phyloP scores from a whole-genome alignment of 2,113 vertebrate genomes.

The Mustelus asterias region DNA sequence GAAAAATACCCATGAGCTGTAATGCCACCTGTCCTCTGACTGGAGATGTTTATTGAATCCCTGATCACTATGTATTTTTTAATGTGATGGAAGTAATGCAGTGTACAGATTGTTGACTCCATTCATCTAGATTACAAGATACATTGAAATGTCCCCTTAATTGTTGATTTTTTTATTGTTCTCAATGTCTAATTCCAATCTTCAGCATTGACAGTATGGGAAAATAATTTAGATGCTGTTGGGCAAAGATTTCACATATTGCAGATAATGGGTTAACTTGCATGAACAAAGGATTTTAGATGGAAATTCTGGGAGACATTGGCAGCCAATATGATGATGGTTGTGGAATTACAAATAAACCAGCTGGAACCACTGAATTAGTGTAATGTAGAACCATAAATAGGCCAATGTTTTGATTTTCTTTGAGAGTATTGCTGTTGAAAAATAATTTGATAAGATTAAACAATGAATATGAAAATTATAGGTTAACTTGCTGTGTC shows the following conservation, averaged over 20 bases:
- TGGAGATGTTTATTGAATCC: background rate
- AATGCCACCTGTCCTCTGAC: background rate
- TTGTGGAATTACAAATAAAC: background rate
- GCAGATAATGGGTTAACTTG: background rate
- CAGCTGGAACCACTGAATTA: background rate
- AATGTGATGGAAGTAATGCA: background rate
- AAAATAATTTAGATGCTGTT: background rate
- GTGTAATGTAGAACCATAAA: background rate
- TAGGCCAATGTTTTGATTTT: too few relatives aligned
- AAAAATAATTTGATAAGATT: background rate
- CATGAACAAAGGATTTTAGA: background rate
- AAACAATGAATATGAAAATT: background rate
- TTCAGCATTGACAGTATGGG: too few relatives aligned
- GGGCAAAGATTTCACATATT: background rate
- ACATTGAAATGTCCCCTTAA: background rate
- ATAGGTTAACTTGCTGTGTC: background rate
- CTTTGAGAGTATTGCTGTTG: background rate
- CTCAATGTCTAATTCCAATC: too few relatives aligned
- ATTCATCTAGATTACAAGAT: background rate
- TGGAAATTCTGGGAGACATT: background rate
- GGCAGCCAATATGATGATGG: background rate
- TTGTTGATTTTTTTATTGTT: background rate
- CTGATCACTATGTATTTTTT: background rate
- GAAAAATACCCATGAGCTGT: background rate
- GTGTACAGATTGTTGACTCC: background rate